Evolutionary conservation across 2,113 vertebrate genomes (phyloP).

Genomic region (Ariopsis seemanni): DNA sequence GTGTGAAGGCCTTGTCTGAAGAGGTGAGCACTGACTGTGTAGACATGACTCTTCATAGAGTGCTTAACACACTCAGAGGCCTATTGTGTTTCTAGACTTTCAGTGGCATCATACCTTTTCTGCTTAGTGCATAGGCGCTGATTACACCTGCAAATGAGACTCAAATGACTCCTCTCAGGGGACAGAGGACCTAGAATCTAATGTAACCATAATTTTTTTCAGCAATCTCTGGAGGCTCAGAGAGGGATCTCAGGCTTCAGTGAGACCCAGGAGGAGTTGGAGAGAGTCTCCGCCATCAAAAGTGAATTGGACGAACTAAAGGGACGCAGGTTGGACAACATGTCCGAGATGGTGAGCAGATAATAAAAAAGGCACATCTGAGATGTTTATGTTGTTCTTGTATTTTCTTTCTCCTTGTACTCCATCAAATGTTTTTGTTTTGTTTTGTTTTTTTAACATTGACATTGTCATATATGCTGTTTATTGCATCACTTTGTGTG

Average conservation of each 20-base stretch:
- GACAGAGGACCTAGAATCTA: background rate
- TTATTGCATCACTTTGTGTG: constrained; percentile 2
- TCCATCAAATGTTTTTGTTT: background rate
- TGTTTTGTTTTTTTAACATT: background rate
- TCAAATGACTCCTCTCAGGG: background rate
- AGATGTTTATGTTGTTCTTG: background rate
- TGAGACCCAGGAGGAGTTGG: constrained; percentile 91
- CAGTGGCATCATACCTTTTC: background rate
- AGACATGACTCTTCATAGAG: constrained; percentile 47
- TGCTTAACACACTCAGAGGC: constrained; percentile 20
- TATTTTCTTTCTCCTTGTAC: background rate
- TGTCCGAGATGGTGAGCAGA: constrained; percentile 91
- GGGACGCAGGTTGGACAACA: constrained; percentile 87
- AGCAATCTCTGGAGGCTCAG: constrained; percentile 89
- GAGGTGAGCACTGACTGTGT: constrained; percentile 19
- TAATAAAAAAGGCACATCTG: background rate
- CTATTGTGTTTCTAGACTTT: background rate
- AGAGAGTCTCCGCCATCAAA: constrained; percentile 91
- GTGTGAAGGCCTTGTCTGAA: constrained; percentile 12
- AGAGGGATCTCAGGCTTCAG: constrained; percentile 92
- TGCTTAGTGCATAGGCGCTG: background rate
- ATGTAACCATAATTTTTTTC: constrained; percentile 28
- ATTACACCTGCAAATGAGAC: constrained; percentile 19
- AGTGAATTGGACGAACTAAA: constrained; percentile 95
- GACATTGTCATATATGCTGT: background rate